phyloP scores from a whole-genome alignment of 2,888 invertebrate species.

The Charanyca ferruginea region DNA sequence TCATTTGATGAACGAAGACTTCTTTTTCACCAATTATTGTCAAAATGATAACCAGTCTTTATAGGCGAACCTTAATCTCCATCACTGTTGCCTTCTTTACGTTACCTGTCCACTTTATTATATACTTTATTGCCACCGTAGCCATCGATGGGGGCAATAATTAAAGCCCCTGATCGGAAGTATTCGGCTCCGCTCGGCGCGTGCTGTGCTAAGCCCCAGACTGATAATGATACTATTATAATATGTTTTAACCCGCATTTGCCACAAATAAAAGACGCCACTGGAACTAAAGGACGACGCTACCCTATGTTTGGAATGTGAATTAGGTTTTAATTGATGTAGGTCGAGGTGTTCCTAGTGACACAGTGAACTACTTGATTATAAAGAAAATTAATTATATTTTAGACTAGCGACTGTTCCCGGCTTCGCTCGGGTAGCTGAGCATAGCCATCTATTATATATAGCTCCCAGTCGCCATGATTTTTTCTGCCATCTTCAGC shows the following conservation, averaged over 20 bases:
- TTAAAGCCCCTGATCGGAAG: constrained; percentile 47
- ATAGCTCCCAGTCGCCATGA: too few species aligned
- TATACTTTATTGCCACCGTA: constrained; percentile 12
- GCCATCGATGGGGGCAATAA: constrained; percentile 34
- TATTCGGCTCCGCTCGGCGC: constrained; percentile 4
- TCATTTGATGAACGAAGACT: too few species aligned
- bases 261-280: constrained; percentile 52
- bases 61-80: neutral
- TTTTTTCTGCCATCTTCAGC: too few species aligned
- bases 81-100: neutral
- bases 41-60: neutral
- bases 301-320: constrained; percentile 14
- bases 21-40: too few species aligned
- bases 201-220: constrained; percentile 28
- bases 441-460: too few species aligned
- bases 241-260: constrained; percentile 61
- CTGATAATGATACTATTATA: constrained; percentile 61
- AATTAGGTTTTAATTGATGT: constrained; percentile 49
- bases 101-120: constrained; percentile 6
- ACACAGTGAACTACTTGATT: constrained; percentile 17
- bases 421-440: too few species aligned
- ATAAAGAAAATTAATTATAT: neutral
- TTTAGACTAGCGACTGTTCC: too few species aligned
- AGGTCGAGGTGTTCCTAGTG: constrained; percentile 6
- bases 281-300: neutral